Evolutionary conservation across 2,797 vertebrate genomes (phyloP).

Genomic region (Hirundo rustica): DNA sequence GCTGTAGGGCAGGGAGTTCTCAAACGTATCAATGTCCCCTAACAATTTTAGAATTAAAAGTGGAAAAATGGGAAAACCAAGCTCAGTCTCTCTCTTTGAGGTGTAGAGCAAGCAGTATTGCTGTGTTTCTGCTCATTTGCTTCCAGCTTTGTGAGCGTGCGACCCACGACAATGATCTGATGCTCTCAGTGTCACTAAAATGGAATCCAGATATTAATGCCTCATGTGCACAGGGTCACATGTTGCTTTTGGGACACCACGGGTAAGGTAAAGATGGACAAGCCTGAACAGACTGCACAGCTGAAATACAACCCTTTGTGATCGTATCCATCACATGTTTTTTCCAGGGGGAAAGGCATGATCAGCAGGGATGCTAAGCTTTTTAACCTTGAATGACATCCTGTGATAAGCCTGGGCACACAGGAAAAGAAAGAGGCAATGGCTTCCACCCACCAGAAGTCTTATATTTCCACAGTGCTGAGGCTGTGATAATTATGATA

Average conservation of each 20-base stretch:
- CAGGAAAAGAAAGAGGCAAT: constrained; percentile 59
- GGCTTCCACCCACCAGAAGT: constrained; percentile 61
- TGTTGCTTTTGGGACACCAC: constrained; percentile 26
- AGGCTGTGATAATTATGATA: constrained; percentile 53
- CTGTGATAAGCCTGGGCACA: constrained; percentile 43
- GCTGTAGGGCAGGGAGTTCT: background rate
- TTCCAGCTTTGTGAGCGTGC: background rate
- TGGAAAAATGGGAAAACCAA: background rate
- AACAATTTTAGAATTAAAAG: background rate
- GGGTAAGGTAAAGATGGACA: constrained; percentile 60
- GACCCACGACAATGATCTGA: background rate
- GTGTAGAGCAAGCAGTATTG: background rate
- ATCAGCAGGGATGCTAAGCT: constrained; percentile 68
- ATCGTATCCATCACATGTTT: constrained; percentile 59
- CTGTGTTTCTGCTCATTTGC: background rate
- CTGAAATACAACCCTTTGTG: constrained; percentile 65
- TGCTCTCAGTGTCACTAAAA: constrained; percentile 21
- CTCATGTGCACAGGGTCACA: constrained; percentile 51
- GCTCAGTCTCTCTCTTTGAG: background rate
- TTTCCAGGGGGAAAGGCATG: constrained; percentile 64
- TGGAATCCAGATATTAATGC: constrained; percentile 43
- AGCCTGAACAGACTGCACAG: constrained; percentile 27
- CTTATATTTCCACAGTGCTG: constrained; percentile 51
- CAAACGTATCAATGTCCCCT: background rate
- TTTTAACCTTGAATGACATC: constrained; percentile 71